Evolutionary conservation across 2,888 invertebrate species (phyloP).

Genomic region (Xestia c-nigrum): DNA sequence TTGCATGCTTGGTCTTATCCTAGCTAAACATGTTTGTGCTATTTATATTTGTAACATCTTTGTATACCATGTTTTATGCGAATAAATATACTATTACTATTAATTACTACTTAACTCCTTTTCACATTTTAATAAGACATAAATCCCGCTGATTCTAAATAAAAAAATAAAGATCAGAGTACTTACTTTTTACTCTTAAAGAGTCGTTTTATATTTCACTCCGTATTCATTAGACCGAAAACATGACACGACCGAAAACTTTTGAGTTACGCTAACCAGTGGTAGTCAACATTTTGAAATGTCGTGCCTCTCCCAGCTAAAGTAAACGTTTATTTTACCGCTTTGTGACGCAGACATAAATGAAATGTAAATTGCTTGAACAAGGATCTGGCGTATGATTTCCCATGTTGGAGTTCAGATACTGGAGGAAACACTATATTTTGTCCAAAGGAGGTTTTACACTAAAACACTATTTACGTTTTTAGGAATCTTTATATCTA

Average conservation of each 20-base stretch:
- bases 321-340: constrained; percentile 61
- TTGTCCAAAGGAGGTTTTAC: constrained; percentile 28
- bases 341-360: constrained; percentile 63
- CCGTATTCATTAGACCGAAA: not conserved
- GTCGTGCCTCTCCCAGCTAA: constrained; percentile 30
- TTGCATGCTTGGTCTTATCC: no score
- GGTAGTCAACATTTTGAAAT: constrained; percentile 51
- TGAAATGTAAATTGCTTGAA: constrained; percentile 66
- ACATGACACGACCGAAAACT: constrained; percentile 7
- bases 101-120: not conserved
- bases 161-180: not conserved
- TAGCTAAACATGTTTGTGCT: no score
- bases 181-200: not conserved
- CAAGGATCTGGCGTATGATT: constrained; percentile 61
- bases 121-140: not conserved
- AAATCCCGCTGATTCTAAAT: not conserved
- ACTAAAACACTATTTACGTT: not conserved
- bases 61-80: no score
- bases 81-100: no score
- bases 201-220: constrained; percentile 12
- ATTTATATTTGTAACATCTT: no score
- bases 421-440: constrained; percentile 20
- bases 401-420: constrained; percentile 51
- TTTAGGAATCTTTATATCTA: no score
- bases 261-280: constrained; percentile 50